These are phyloP conservation scores for Dreissena polymorpha DNA, from an alignment of 1,140 invertebrate genomes.

Conservation along the genomic window DNA sequence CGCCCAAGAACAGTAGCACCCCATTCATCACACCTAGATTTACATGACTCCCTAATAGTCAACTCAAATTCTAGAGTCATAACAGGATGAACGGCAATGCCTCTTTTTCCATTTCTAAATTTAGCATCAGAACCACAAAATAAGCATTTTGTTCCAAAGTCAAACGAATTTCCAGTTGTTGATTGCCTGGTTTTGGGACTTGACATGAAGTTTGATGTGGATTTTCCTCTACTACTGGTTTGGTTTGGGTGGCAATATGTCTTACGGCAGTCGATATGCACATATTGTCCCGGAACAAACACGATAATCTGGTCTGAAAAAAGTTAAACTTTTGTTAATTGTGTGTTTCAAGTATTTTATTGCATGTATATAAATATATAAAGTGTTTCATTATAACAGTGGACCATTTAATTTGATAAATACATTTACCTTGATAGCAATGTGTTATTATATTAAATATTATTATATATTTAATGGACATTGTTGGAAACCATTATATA, in stretches of 20 bases:
- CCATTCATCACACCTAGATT: constrained; percentile 17
- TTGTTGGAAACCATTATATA: too few species aligned
- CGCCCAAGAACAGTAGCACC: constrained; percentile 6
- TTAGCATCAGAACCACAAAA: constrained; percentile 8
- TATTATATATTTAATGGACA: too few species aligned
- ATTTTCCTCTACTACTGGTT: background rate
- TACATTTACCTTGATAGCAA: too few species aligned
- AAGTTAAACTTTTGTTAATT: too few species aligned
- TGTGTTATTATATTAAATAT: too few species aligned
- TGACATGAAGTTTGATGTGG: background rate
- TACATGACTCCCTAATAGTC: constrained; percentile 3
- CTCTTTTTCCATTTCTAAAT: background rate
- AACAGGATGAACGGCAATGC: background rate
- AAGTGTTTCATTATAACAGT: too few species aligned
- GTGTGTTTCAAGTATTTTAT: too few species aligned
- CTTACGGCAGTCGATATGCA: background rate
- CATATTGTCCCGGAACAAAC: constrained; percentile 4
- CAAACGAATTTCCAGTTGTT: background rate
- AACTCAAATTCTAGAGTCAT: background rate
- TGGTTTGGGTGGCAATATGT: constrained; percentile 9
- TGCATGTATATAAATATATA: too few species aligned
- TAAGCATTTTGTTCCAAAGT: constrained; percentile 14
- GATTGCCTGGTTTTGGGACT: constrained; percentile 11
- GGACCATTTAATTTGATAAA: too few species aligned
- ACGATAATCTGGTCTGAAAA: too few species aligned